Percentiles rank a stretch among this genome's conserved stretches.
These are phyloP conservation scores for Oscheius sp. DNA, from an alignment of 2,888 invertebrate genomes.

Conservation along the genomic window DNA sequence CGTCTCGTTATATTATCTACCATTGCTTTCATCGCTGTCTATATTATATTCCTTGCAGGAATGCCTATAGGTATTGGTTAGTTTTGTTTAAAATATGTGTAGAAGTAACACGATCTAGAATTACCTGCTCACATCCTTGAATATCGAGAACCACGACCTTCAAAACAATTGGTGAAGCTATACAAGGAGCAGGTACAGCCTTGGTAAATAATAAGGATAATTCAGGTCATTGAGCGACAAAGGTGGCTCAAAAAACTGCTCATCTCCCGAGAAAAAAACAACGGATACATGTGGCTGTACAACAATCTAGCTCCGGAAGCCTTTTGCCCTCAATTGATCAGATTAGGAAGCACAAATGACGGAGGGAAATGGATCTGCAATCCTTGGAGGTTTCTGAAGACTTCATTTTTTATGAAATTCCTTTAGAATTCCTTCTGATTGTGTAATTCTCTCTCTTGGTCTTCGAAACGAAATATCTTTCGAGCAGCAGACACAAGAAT, in stretches of 20 bases:
- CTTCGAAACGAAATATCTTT: background rate
- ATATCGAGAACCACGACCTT: background rate
- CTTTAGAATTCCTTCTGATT: constrained; percentile 2
- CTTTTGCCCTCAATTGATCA: constrained; percentile 4
- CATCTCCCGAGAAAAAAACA: background rate
- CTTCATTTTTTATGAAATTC: background rate
- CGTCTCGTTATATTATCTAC: background rate
- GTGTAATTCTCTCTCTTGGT: constrained; percentile 4
- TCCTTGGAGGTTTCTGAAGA: constrained; percentile 8
- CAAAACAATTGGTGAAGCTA: background rate
- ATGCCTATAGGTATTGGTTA: constrained; percentile 7
- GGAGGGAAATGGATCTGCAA: constrained; percentile 9
- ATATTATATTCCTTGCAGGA: constrained; percentile 2
- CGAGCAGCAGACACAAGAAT: background rate
- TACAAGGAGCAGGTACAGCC: background rate
- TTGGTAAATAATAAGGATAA: background rate
- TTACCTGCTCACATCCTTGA: background rate
- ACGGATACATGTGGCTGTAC: constrained; percentile 6
- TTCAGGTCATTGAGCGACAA: constrained; percentile 1
- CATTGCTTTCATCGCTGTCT: background rate
- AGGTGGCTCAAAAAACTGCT: background rate
- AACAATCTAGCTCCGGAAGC: constrained; percentile 14
- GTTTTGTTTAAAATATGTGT: background rate
- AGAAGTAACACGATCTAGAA: background rate
- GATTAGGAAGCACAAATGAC: background rate